Base-by-base conservation (phyloP, 1,140 invertebrate species). In the Chironomus striatipennis region DNA sequence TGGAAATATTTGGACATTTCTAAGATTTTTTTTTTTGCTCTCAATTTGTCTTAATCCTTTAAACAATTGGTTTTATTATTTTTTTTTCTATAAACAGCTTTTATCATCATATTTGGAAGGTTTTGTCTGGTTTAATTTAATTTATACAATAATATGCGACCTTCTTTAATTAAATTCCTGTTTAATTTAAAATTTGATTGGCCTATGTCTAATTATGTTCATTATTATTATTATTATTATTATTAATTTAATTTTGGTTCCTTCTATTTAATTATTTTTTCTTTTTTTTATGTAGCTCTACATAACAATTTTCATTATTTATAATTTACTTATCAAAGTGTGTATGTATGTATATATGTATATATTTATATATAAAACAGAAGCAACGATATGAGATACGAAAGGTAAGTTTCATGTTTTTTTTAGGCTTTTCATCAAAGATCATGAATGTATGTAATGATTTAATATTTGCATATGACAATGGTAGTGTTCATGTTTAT, bases 121-220 rank as follows among this genome's bases (percentile, higher is more conserved):
- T 57, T 34, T 34, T 34, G 5, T 34, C 24, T 34, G 24, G 24
- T 34, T 34, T 34, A 34, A 34, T 34, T 34, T 34, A 34, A 34
- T 34, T 34, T 34, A 34, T 34, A 47, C 15, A 57, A 57, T 57
- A 57, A 57, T 57, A 57, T 47, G 12, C 47, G 47, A 57, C 47
- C 47, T 57, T 15, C 12, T 57, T 57, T 57, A 5, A n/a, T 57
- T 57, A 57, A 57, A 57, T 57, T 57, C 47, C 47, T 57, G 47
- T 57, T 57, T 57, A 57, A n/a, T 57, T 57, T 57, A 57, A 57
- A 57, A 57, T 57, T 57, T 57, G 47, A 57, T 57, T 57, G 47
- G 47, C 47, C 47, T 57, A 57, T 57, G 47, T 57, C 47, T 57
- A 57, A 5, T 12, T 57, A 57, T 57, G 12, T 34, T 34, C 24